A percentile compares a stretch with the other conserved stretches of the same genome.
phyloP scores from a whole-genome alignment of 1,140 invertebrate species.

The Pemphigus obesinymphae region DNA sequence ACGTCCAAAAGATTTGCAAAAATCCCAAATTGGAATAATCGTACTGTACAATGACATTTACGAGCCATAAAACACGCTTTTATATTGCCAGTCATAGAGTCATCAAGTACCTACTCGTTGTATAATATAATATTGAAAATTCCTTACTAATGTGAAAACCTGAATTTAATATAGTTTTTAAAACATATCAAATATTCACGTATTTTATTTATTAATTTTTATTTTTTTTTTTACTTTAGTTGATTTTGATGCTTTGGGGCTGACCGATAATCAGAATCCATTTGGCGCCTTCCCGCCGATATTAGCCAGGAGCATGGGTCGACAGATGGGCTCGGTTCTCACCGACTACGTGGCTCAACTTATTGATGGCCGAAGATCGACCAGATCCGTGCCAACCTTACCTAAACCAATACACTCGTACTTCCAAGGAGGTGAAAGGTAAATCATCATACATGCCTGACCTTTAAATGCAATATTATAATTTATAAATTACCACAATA shows the following conservation, averaged over 20 bases:
- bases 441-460: too few species aligned
- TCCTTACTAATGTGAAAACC: neutral
- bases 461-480: neutral
- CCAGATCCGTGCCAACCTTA: constrained; percentile 44
- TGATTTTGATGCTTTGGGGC: constrained; percentile 73
- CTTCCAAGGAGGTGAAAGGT: constrained; percentile 73
- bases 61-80: neutral
- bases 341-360: constrained; percentile 68
- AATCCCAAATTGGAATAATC: neutral
- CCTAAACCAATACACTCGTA: constrained; percentile 49
- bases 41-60: neutral
- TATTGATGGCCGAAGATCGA: constrained; percentile 60
- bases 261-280: constrained; percentile 80
- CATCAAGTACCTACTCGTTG: neutral
- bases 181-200: neutral
- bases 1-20: neutral
- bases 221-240: too few species aligned
- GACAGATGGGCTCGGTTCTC: constrained; percentile 63
- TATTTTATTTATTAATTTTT: neutral
- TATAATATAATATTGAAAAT: too few species aligned
- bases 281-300: constrained; percentile 69
- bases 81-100: neutral
- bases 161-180: neutral
- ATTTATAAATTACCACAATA: neutral
- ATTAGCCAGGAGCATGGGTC: constrained; percentile 64